Evolutionary conservation across 2,113 vertebrate species (phyloP), one percentile per base, ranked within the genome.

Genomic region (Globicephala melas): DNA sequence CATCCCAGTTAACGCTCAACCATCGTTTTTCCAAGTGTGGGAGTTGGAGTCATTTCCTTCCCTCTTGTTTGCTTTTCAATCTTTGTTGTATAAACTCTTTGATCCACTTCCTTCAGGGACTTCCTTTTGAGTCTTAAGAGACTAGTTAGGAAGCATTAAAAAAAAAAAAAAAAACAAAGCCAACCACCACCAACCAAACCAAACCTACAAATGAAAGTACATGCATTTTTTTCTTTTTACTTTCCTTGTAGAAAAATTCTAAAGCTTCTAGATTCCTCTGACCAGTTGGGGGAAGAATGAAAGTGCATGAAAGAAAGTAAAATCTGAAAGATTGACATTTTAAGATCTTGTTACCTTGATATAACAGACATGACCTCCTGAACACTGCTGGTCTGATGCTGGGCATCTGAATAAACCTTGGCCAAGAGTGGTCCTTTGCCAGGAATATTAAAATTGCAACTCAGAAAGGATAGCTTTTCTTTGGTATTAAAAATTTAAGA

Each of bases 61-160:
- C 14, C 13, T 88, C 47, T 76, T 79, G 25, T 70, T 92, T 73
- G 21, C 11, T 50, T 77, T 95, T 74, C 26, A 85, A 85, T 68
- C 11, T 80, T 77, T 84, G n/a, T 92, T 70, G 36, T 68, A 60
- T 70, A 76, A 89, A 86, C 7, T 92, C 31, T 60, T 82, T 73
- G 8, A 87, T n/a, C n/a, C 13, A 89, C 13, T 94, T 91, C 38
- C 77, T 88, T 65, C 17, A 63, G 41, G 21, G 21, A 82, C 58
- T 96, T 97, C 63, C 41, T 89, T 92, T 94, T 86, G 13, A 38
- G 20, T 81, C n/a, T 94, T 70, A 93, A 77, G 80, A 44, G 18
- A 65, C 18, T 86, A 60, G 68, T 70, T 93, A 74, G 74, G 55
- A 87, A 93, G 25, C 25, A 41, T 20, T 15, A 65, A 68, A 81